A percentile compares a stretch with the other conserved stretches of the same genome.
Conservation (phyloP, 2,113 vertebrate genomes). For the Oplegnathus fasciatus region DNA sequence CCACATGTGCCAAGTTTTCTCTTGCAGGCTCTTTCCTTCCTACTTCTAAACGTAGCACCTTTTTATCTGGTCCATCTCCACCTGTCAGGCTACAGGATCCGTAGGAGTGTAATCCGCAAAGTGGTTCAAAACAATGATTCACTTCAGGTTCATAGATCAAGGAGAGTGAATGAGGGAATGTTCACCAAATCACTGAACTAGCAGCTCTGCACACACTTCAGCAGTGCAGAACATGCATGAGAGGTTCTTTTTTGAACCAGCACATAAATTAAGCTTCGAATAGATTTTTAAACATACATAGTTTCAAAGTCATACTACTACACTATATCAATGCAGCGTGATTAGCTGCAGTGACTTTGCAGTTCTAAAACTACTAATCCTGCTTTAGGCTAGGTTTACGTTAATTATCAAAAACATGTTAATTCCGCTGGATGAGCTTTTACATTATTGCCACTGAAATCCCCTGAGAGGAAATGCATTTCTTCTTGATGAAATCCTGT, state of each 20-base stretch:
- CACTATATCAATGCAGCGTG: not conserved
- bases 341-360: not conserved
- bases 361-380: not conserved
- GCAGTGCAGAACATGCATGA: not conserved
- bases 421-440: slow-evolving; percentile 32
- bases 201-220: slow-evolving; percentile 33
- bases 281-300: not conserved
- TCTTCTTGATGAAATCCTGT: slow-evolving; percentile 16
- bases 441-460: slow-evolving; percentile 18
- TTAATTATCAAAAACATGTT: slow-evolving; percentile 14
- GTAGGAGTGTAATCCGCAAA: slow-evolving; percentile 52
- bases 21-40: not conserved
- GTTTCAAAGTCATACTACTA: not conserved
- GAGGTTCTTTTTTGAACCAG: not conserved
- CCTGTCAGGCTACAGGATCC: slow-evolving; percentile 10
- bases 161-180: slow-evolving; percentile 41
- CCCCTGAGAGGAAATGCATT: slow-evolving; percentile 17
- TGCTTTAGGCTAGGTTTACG: slow-evolving; percentile 6
- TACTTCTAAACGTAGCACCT: not conserved
- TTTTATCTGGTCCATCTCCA: slow-evolving; percentile 37
- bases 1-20: not conserved
- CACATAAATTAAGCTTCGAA: not conserved
- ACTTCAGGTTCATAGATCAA: slow-evolving; percentile 55
- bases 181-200: slow-evolving; percentile 28
- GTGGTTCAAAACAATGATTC: slow-evolving; percentile 70